Conservation (phyloP, 2,113 vertebrate genomes). For the Malurus melanocephalus region DNA sequence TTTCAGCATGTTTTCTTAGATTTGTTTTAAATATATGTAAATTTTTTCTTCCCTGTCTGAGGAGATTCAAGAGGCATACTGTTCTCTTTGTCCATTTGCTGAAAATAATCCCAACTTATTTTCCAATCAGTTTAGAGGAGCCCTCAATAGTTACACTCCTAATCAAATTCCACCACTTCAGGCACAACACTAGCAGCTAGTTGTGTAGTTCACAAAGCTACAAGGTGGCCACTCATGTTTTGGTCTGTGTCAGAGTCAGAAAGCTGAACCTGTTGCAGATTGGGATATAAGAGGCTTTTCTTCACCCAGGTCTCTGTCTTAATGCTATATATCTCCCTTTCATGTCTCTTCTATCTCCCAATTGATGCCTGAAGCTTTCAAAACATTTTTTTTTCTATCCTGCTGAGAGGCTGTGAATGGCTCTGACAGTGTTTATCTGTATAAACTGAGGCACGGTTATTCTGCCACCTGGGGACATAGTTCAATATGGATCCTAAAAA, state of each 20-base stretch:
- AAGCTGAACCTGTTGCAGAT: neutral
- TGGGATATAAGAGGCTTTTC: neutral
- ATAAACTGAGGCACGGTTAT: neutral
- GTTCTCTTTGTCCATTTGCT: neutral
- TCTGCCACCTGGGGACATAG: neutral
- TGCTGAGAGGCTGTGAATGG: neutral
- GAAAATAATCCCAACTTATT: neutral
- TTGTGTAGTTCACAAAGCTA: neutral
- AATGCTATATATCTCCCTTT: neutral
- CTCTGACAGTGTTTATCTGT: neutral
- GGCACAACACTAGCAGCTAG: neutral
- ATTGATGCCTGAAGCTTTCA: neutral
- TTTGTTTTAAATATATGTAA: neutral
- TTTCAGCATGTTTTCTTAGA: neutral
- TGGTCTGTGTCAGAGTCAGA: neutral
- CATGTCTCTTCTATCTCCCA: neutral
- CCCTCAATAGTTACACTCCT: fast-evolving
- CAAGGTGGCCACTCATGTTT: neutral
- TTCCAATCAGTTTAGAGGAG: neutral
- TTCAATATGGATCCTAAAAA: neutral
- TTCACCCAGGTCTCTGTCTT: neutral
- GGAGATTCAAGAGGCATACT: neutral
- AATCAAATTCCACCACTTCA: neutral
- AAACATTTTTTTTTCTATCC: neutral
- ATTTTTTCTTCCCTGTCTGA: neutral